Conservation (phyloP, 2,113 vertebrate genomes). For the Columbina picui region DNA sequence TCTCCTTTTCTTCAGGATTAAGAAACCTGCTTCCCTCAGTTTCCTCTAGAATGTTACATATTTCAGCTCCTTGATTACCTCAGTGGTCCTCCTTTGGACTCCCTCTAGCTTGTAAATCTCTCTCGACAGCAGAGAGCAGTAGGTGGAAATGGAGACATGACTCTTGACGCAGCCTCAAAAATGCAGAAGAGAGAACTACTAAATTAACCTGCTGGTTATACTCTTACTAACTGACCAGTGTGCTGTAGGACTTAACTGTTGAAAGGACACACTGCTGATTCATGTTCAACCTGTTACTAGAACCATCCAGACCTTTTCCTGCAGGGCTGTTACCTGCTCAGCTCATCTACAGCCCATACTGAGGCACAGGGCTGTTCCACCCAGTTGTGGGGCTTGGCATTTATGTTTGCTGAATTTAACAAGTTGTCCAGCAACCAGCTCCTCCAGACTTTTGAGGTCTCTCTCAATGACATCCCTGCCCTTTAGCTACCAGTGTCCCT, state of each 20-base stretch:
- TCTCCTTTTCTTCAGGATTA: not conserved
- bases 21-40: not conserved
- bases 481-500: not conserved
- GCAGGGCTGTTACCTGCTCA: not conserved
- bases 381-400: not conserved
- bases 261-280: not conserved
- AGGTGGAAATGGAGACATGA: not conserved
- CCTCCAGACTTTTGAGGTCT: not conserved
- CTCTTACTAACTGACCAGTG: not conserved
- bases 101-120: not conserved
- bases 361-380: not conserved
- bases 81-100: too few species aligned
- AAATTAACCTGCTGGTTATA: not conserved
- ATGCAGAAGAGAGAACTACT: not conserved
- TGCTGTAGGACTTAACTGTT: not conserved
- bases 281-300: not conserved
- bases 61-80: not conserved
- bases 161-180: not conserved
- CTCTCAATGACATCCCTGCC: not conserved
- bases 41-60: not conserved
- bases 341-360: not conserved
- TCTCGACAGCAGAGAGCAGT: not conserved
- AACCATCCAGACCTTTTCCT: not conserved
- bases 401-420: not conserved
- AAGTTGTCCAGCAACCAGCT: not conserved